A percentile compares a stretch with the other conserved stretches of the same genome.
Evolutionary conservation across 2,113 vertebrate genomes (phyloP).

Genomic region (Psephotus haematonotus): DNA sequence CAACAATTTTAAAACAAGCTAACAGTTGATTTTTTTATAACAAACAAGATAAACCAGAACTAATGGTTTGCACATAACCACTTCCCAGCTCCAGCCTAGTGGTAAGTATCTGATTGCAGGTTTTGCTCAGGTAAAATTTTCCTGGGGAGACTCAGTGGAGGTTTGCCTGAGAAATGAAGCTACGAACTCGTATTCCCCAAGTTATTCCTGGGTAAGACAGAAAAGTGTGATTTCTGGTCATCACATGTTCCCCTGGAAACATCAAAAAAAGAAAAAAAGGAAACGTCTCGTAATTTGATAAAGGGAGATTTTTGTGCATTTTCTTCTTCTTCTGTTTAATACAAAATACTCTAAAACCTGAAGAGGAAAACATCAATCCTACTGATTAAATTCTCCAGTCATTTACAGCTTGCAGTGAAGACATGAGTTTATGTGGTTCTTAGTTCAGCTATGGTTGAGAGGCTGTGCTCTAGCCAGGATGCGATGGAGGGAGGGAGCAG

Average conservation of each 20-base stretch:
- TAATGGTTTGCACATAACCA: neutral
- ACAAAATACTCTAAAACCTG: neutral
- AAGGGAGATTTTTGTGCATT: neutral
- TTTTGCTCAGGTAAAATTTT: neutral
- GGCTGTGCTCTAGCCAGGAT: fast-evolving
- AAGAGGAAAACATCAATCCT: neutral
- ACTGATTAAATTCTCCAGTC: neutral
- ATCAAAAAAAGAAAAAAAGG: too few relatives aligned
- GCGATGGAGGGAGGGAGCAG: neutral
- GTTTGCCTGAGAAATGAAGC: neutral
- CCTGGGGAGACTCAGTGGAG: neutral
- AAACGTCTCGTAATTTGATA: neutral
- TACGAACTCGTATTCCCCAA: neutral
- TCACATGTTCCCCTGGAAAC: neutral
- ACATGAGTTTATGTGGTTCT: neutral
- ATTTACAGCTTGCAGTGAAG: neutral
- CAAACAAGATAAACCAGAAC: neutral
- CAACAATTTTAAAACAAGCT: neutral
- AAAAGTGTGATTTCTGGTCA: neutral
- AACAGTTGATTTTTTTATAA: neutral
- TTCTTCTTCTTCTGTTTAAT: neutral
- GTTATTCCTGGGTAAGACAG: neutral
- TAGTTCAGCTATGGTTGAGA: neutral
- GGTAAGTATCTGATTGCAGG: neutral
- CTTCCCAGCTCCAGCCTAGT: neutral